phyloP scores from a whole-genome alignment of 2,113 vertebrate species.

The Marmota flaviventris region DNA sequence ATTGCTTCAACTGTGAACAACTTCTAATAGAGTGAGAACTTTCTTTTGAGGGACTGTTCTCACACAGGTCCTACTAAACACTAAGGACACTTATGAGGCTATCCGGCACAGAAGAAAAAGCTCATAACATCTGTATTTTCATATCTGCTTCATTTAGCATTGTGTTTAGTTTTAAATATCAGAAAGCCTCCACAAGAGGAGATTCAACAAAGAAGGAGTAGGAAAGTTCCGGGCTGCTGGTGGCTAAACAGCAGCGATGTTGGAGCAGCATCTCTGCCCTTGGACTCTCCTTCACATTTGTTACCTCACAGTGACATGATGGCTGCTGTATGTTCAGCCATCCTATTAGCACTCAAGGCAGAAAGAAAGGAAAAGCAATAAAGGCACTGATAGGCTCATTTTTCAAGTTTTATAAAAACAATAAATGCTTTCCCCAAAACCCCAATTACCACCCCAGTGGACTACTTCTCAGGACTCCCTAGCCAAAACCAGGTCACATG shows the following conservation, averaged over 20 bases:
- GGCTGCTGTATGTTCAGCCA: background rate
- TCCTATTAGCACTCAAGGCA: background rate
- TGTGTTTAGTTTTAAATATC: background rate
- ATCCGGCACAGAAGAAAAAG: background rate
- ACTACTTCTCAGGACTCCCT: background rate
- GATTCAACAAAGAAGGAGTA: background rate
- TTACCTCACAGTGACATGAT: background rate
- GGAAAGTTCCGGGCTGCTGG: background rate
- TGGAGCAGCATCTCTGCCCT: background rate
- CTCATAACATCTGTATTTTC: background rate
- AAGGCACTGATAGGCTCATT: background rate
- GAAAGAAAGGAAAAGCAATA: background rate
- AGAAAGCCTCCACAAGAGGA: background rate
- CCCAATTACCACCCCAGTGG: background rate
- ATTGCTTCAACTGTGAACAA: slow-evolving; percentile 6
- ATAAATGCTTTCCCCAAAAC: background rate
- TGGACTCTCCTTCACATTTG: background rate
- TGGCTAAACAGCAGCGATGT: background rate
- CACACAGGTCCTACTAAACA: slow-evolving; percentile 12
- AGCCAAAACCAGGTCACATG: background rate
- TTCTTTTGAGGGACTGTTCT: slow-evolving; percentile 39
- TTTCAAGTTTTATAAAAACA: background rate
- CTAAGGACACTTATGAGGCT: background rate
- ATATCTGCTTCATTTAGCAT: background rate
- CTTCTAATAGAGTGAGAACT: slow-evolving; percentile 13